Evolutionary conservation across 2,888 invertebrate species (phyloP).

Genomic region (Meiosimyza decipiens): DNA sequence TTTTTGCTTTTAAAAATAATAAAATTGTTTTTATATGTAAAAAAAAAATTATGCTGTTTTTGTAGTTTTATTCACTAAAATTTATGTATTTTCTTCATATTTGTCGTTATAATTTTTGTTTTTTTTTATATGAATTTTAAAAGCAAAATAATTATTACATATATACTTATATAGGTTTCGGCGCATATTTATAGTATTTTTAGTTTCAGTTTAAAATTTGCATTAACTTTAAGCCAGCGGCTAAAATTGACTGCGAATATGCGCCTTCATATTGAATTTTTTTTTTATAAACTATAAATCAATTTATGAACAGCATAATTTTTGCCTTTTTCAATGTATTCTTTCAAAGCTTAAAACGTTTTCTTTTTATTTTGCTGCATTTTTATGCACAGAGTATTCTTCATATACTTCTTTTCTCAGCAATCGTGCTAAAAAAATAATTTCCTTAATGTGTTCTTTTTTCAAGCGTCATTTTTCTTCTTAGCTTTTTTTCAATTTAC

Average conservation of each 20-base stretch:
- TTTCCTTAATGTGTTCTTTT: too few species aligned
- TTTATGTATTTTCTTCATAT: too few species aligned
- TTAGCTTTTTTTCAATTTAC: too few species aligned
- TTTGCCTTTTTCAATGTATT: conserved; percentile 47
- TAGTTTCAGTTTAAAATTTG: too few species aligned
- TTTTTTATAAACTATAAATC: not conserved
- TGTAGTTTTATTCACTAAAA: not conserved
- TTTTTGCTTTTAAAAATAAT: conserved; percentile 21
- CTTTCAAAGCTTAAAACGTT: conserved; percentile 31
- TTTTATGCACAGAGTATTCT: conserved; percentile 59
- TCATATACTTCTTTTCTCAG: conserved; percentile 44
- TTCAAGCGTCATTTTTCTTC: too few species aligned
- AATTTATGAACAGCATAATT: not conserved
- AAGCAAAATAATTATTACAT: not conserved
- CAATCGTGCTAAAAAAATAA: too few species aligned
- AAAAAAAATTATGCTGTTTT: too few species aligned
- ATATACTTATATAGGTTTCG: too few species aligned
- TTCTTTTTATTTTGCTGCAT: conserved; percentile 48
- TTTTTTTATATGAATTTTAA: conserved; percentile 39
- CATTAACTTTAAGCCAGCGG: too few species aligned
- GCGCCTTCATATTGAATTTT: not conserved
- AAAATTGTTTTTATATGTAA: not conserved
- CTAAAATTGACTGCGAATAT: too few species aligned
- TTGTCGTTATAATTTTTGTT: not conserved
- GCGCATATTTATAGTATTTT: too few species aligned